Percentiles rank a stretch among this genome's conserved stretches.
phyloP scores from a whole-genome alignment of 2,888 invertebrate genomes.

The Cremastobaeus sp. region DNA sequence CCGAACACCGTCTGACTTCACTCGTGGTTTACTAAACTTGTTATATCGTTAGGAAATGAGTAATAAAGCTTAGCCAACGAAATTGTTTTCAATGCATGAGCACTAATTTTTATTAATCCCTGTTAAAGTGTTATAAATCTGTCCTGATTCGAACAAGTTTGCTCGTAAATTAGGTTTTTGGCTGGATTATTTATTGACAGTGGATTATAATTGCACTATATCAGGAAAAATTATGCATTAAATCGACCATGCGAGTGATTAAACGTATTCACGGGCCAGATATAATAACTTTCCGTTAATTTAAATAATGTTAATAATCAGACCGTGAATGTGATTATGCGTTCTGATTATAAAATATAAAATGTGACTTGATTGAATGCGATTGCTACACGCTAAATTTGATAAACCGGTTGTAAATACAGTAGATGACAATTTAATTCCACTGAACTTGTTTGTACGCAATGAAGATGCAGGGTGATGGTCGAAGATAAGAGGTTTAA shows the following conservation, averaged over 20 bases:
- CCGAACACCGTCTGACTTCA: slow-evolving; percentile 43
- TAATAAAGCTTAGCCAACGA: too few species aligned
- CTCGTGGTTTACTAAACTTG: slow-evolving; percentile 23
- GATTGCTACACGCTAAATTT: slow-evolving; percentile 5
- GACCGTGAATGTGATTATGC: slow-evolving; percentile 19
- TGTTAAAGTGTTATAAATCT: too few species aligned
- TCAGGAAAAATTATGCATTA: too few species aligned
- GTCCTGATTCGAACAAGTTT: too few species aligned
- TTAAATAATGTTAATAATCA: slow-evolving; percentile 22
- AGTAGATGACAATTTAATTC: slow-evolving; percentile 53
- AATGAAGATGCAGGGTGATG: slow-evolving; percentile 45
- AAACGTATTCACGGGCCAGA: slow-evolving; percentile 5
- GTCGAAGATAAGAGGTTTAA: slow-evolving; percentile 40
- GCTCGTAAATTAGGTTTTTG: too few species aligned
- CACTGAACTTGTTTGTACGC: slow-evolving; percentile 38
- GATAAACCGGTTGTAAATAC: slow-evolving; percentile 43
- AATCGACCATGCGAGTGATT: not conserved
- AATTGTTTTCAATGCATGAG: too few species aligned
- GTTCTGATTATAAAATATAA: slow-evolving; percentile 25
- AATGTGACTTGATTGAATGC: slow-evolving; percentile 12
- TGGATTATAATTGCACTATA: too few species aligned
- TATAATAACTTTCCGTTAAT: slow-evolving; percentile 18
- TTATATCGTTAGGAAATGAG: slow-evolving; percentile 25
- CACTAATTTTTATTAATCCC: too few species aligned
- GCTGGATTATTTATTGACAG: too few species aligned